Evolutionary conservation across 2,113 vertebrate species (phyloP).

Genomic region (Dermatemys mawii): DNA sequence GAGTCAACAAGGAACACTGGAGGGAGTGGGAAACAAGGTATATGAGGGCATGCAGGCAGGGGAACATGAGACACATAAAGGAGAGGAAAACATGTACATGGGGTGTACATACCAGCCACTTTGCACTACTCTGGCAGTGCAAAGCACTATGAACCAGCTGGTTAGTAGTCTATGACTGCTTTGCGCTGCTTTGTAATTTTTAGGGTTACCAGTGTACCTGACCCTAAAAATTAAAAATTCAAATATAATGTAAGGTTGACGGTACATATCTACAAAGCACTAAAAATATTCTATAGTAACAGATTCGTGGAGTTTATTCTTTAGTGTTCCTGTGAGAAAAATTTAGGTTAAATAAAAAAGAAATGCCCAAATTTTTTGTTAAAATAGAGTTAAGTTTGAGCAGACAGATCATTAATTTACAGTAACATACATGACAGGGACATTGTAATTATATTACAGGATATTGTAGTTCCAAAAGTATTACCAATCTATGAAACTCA

Average conservation of each 20-base stretch:
- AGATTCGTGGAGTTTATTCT: neutral
- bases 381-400: neutral
- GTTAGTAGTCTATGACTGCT: neutral
- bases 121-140: neutral
- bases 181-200: too few species aligned
- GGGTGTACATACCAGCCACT: neutral
- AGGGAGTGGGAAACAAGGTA: neutral
- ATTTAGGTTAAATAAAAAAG: neutral
- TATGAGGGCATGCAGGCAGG: too few species aligned
- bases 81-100: neutral
- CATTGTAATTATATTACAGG: too few species aligned
- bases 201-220: too few species aligned
- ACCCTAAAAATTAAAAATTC: neutral
- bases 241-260: neutral
- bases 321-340: neutral
- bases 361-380: neutral
- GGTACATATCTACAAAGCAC: neutral
- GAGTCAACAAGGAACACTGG: neutral
- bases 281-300: neutral
- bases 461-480: too few species aligned
- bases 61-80: neutral
- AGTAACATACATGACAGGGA: too few species aligned
- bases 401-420: neutral
- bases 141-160: neutral
- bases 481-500: too few species aligned